Evolutionary conservation across 2,888 invertebrate genomes (phyloP).

Genomic region (Cosmia trapezina): DNA sequence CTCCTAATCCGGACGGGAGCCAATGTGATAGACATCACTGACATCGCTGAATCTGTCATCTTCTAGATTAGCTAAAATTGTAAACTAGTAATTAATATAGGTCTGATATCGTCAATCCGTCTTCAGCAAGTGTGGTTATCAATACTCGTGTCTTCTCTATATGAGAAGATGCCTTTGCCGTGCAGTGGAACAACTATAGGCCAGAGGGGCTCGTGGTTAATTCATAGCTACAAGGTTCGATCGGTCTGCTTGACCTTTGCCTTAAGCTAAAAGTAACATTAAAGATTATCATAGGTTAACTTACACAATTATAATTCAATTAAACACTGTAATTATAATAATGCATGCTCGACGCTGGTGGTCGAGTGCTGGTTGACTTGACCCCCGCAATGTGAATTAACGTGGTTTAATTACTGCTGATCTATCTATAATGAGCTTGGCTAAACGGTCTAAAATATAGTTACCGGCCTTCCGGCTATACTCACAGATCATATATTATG

Average conservation of each 20-base stretch:
- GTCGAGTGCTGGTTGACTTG: conserved; percentile 13
- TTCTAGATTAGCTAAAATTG: too few species aligned
- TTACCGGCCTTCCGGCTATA: background rate
- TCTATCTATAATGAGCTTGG: background rate
- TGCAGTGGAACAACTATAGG: too few species aligned
- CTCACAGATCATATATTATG: background rate
- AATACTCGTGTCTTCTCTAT: too few species aligned
- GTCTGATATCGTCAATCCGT: too few species aligned
- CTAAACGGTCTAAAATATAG: background rate
- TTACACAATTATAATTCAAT: conserved; percentile 37
- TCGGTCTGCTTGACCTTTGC: background rate
- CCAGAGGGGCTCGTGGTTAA: background rate
- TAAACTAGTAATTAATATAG: too few species aligned
- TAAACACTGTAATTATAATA: conserved; percentile 25
- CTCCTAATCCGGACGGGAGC: too few species aligned
- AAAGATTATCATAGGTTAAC: conserved; percentile 23
- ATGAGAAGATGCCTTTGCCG: too few species aligned
- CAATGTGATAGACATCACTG: too few species aligned
- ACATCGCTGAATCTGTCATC: too few species aligned
- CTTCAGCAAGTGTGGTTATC: too few species aligned
- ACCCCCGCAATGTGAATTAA: background rate
- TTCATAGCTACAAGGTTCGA: background rate
- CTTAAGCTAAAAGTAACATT: conserved; percentile 23
- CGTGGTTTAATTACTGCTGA: conserved; percentile 22
- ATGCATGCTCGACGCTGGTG: conserved; percentile 33